Percentiles rank a stretch among this genome's conserved stretches.
These are phyloP conservation scores for Varroa destructor DNA, from an alignment of 1,140 invertebrate species.

Conservation along the genomic window DNA sequence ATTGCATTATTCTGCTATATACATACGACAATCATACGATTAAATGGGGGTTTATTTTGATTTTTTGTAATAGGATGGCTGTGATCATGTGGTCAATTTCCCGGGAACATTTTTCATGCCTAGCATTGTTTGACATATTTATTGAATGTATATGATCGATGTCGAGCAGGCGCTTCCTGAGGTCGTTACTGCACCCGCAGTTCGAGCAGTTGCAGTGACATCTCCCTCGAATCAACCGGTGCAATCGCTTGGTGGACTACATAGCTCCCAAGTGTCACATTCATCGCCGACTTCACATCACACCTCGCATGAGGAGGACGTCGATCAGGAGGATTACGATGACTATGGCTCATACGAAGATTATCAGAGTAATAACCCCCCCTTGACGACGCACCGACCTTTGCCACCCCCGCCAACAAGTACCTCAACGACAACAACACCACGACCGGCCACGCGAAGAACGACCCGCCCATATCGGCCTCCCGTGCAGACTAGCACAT, in stretches of 20 bases:
- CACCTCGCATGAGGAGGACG: slow-evolving; percentile 7
- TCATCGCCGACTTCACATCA: background rate
- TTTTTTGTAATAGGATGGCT: no score
- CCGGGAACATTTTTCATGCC: no score
- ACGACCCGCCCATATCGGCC: background rate
- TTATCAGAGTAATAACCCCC: slow-evolving; percentile 10
- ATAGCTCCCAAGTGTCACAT: background rate
- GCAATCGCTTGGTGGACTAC: background rate
- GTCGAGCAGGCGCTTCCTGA: slow-evolving; percentile 3
- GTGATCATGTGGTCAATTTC: no score
- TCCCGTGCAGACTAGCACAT: background rate
- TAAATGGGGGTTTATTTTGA: no score
- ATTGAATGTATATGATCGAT: no score
- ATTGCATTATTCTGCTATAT: no score
- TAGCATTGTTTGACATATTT: no score
- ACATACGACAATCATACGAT: no score
- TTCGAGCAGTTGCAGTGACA: no score
- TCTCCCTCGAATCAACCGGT: no score
- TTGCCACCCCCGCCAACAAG: slow-evolving; percentile 3
- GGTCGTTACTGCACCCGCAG: no score
- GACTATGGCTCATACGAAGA: slow-evolving; percentile 25
- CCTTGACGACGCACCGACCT: background rate
- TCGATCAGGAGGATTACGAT: slow-evolving; percentile 20
- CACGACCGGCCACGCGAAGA: slow-evolving; percentile 1
- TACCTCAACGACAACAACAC: background rate